Conservation (phyloP, 2,888 invertebrate genomes). For the Ochropacha duplaris region DNA sequence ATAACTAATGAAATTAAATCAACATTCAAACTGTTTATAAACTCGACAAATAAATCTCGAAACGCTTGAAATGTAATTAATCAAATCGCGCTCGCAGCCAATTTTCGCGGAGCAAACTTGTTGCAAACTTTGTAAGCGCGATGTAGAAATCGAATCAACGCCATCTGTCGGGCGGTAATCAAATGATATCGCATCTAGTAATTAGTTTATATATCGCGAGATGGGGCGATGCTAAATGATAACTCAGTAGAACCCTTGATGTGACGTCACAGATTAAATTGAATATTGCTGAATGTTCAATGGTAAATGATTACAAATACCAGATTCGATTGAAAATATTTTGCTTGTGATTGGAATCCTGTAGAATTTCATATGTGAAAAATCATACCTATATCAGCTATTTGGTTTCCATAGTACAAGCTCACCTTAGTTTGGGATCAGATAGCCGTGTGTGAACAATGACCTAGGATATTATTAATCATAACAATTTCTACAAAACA, state of each 20-base stretch:
- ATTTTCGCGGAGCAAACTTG: conserved; percentile 60
- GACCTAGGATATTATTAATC: too few species aligned
- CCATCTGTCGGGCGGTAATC: conserved; percentile 72
- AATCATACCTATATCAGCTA: too few species aligned
- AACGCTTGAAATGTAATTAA: conserved; percentile 73
- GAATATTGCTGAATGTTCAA: conserved; percentile 5
- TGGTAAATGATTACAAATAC: conserved; percentile 21
- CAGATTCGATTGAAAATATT: conserved; percentile 22
- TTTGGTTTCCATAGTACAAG: too few species aligned
- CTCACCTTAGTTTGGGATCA: too few species aligned
- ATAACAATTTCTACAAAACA: too few species aligned
- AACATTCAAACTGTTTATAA: conserved; percentile 54
- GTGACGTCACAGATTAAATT: conserved; percentile 4
- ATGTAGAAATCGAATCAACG: conserved; percentile 64
- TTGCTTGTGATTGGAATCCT: conserved; percentile 18
- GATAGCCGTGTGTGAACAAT: too few species aligned
- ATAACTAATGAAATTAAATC: conserved; percentile 41
- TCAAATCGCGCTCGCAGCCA: conserved; percentile 45
- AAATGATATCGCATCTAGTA: conserved; percentile 74
- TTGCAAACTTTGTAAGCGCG: conserved; percentile 44
- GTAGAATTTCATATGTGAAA: too few species aligned
- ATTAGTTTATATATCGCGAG: conserved; percentile 67
- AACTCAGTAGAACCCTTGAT: conserved; percentile 24
- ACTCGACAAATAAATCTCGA: conserved; percentile 64
- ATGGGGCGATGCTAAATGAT: conserved; percentile 47